Base-by-base conservation (phyloP, 2,888 invertebrate species). In the Drosophila seclusa region DNA sequence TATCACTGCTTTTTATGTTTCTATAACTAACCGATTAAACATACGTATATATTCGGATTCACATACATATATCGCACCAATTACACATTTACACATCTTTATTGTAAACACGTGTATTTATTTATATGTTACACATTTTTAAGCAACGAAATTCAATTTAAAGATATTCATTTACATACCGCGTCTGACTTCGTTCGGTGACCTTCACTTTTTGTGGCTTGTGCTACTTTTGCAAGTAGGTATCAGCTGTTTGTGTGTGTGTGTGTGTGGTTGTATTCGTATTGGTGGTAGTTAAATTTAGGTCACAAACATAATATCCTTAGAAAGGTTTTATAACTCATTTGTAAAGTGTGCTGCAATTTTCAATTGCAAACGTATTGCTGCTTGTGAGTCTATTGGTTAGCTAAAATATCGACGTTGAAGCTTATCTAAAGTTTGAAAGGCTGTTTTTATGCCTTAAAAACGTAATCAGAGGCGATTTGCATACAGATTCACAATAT, bases 221-320 rank as follows among this genome's bases (percentile, higher is more conserved):
- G 78, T 78, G 67, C 78, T 78, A 78, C 64, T 71, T 78, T 65
- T 61, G 53, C 57, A 61, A 64, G 52, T 64, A 52, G 64, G 54
- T 48, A 71, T 52, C 70, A 70, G 71, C 65, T 74, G 73, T 48
- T 42, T 48, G 31, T 40, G 32, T 53, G 42, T 21, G 31, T 38
- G 11, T 40, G 57, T 57, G 40, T 57, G 31, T 53, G 48, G 34
- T 31, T 42, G 40, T 57, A 21, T 21, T 29, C 16, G 29, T 57
- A 42, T 40, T 67, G 65, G 69, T 57, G 76, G 73, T 83, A 58
- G 64, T 66, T 70, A 45, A 68, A 83, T 80, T 81, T 88, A 86
- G 83, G 83, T 83, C 83, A 83, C 72, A 80, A 67, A 68, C 87
- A 80, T 71, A 52, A 48, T 76, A 80, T 84, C 76, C 72, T 79